Evolutionary conservation across 2,113 vertebrate genomes (phyloP).

Genomic region (Ceyx melanurus): DNA sequence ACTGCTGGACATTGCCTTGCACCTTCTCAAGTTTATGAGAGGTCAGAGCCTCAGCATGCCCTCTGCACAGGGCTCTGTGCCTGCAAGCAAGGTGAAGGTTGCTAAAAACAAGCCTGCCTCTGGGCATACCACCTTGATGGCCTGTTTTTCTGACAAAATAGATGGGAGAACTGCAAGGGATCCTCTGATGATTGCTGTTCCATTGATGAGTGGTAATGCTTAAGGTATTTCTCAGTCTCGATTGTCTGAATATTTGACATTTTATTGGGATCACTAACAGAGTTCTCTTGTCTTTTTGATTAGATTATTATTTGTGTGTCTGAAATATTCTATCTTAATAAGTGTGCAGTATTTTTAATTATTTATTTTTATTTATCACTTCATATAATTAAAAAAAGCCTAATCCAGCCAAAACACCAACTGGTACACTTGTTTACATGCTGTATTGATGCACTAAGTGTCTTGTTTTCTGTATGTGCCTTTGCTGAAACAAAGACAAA

Average conservation of each 20-base stretch:
- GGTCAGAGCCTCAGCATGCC: neutral
- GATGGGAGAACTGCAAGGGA: neutral
- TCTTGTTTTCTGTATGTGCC: neutral
- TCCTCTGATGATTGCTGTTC: neutral
- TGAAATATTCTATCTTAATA: neutral
- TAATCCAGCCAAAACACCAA: neutral
- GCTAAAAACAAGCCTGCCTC: neutral
- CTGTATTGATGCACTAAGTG: neutral
- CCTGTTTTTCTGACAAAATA: neutral
- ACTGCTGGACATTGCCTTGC: neutral
- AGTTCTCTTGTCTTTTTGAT: neutral
- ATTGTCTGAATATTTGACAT: neutral
- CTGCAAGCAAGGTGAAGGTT: rapidly evolving
- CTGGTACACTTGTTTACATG: neutral
- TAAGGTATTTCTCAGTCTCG: neutral
- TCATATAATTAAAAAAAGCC: neutral
- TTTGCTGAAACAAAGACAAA: neutral
- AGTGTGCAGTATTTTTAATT: rapidly evolving
- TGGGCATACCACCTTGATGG: rapidly evolving
- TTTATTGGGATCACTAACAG: neutral
- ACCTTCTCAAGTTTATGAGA: neutral
- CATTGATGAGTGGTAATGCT: neutral
- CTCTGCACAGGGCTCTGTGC: neutral
- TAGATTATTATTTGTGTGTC: neutral
- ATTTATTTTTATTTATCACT: neutral